These are phyloP conservation scores for Riparia riparia DNA, from an alignment of 2,113 vertebrate species.

Conservation along the genomic window DNA sequence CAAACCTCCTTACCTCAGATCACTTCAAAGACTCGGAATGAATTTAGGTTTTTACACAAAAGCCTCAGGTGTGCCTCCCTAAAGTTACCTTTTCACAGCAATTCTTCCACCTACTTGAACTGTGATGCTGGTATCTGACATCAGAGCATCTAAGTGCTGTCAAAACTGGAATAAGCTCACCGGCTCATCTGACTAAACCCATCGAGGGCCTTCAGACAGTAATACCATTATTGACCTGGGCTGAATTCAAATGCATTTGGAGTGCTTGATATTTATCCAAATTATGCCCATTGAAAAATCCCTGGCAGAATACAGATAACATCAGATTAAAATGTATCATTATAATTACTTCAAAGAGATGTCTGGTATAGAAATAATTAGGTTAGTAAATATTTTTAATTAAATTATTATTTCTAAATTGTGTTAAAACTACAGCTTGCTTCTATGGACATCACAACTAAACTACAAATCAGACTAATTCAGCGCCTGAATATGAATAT, in stretches of 20 bases:
- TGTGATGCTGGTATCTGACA: slow-evolving; percentile 5
- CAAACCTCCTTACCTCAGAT: neutral
- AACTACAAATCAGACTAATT: slow-evolving; percentile 36
- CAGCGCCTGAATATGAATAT: slow-evolving; percentile 9
- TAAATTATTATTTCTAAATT: slow-evolving; percentile 61
- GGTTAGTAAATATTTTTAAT: slow-evolving; percentile 72
- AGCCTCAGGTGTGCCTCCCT: neutral
- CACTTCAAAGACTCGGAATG: neutral
- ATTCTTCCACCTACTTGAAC: neutral
- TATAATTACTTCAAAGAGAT: slow-evolving; percentile 66
- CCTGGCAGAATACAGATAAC: slow-evolving; percentile 69
- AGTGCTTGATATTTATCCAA: slow-evolving; percentile 72
- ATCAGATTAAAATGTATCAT: slow-evolving; percentile 69
- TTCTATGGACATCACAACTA: neutral
- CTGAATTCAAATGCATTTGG: slow-evolving; percentile 69
- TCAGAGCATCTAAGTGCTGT: slow-evolving; percentile 35
- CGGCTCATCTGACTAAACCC: slow-evolving; percentile 55
- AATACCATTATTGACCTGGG: slow-evolving; percentile 72
- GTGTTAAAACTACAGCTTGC: slow-evolving; percentile 58
- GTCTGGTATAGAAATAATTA: slow-evolving; percentile 61
- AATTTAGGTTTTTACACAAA: neutral
- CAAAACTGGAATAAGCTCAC: slow-evolving; percentile 51
- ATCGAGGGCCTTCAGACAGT: slow-evolving; percentile 47
- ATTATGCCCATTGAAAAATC: slow-evolving; percentile 68
- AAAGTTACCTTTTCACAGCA: neutral